These are phyloP conservation scores for Ischnus inquisitorius DNA, from an alignment of 2,888 invertebrate species.

Conservation along the genomic window DNA sequence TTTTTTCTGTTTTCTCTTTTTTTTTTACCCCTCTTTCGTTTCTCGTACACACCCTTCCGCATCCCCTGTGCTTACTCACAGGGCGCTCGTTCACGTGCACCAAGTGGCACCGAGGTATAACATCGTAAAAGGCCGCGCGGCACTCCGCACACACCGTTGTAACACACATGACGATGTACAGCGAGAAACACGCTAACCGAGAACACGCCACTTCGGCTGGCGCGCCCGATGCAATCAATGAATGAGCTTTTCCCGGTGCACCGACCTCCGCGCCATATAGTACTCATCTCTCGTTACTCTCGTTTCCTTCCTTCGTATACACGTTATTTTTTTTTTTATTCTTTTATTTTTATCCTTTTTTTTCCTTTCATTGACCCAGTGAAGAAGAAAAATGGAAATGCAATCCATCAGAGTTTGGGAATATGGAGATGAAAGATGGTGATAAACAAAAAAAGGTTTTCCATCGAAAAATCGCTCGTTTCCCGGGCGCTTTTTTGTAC, in stretches of 20 bases:
- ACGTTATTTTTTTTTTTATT: conserved; percentile 20
- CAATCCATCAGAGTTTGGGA: conserved; percentile 12
- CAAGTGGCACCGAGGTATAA: conserved; percentile 61
- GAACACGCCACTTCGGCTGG: conserved; percentile 60
- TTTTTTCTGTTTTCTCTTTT: conserved; percentile 39
- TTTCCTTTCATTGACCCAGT: conserved; percentile 40
- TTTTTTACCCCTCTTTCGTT: conserved; percentile 34
- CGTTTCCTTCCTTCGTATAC: conserved; percentile 34
- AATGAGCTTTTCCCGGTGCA: conserved; percentile 78
- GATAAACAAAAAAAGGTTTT: neutral
- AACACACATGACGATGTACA: conserved; percentile 28
- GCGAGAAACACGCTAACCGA: conserved; percentile 59
- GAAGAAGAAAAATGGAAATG: conserved; percentile 22
- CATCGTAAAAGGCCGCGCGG: neutral
- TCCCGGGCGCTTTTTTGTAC: too few relatives aligned
- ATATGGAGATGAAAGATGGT: conserved; percentile 33
- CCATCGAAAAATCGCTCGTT: too few relatives aligned
- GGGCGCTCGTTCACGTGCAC: conserved; percentile 62
- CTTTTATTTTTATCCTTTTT: conserved; percentile 20
- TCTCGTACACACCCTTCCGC: conserved; percentile 21
- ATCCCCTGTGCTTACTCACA: conserved; percentile 57
- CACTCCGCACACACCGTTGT: conserved; percentile 31
- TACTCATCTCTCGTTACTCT: conserved; percentile 60
- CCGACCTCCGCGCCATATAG: conserved; percentile 55
- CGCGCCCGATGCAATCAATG: conserved; percentile 80